These are phyloP conservation scores for Doris montereyensis DNA, from an alignment of 2,888 invertebrate species.

Conservation along the genomic window DNA sequence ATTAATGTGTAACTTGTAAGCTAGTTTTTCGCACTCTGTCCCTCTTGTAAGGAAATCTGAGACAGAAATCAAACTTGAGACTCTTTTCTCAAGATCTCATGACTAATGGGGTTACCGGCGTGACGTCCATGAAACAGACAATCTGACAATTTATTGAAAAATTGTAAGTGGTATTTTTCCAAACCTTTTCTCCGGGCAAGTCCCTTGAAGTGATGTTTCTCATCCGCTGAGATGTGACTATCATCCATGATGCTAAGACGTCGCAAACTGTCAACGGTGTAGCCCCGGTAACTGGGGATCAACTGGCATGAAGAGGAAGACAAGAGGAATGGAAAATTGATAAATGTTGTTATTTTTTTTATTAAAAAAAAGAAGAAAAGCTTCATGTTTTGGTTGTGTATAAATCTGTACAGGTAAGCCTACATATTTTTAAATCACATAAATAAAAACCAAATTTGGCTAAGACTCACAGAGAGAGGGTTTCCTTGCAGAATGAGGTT, in stretches of 20 bases:
- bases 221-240: conserved; percentile 70
- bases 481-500: conserved; percentile 70
- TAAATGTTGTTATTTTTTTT: not conserved
- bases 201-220: conserved; percentile 68
- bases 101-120: no score
- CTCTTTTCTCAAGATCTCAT: no score
- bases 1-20: no score
- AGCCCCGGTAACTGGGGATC: conserved; percentile 71
- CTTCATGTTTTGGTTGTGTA: not conserved
- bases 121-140: no score
- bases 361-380: not conserved
- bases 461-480: conserved; percentile 66
- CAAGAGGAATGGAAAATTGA: no score
- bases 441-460: not conserved
- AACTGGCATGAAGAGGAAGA: no score
- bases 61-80: no score
- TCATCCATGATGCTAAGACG: conserved; percentile 69
- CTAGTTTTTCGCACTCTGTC: no score
- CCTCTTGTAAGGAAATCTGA: no score
- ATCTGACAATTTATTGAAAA: no score
- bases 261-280: conserved; percentile 67
- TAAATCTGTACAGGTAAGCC: not conserved
- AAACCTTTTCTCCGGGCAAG: conserved; percentile 68
- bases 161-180: no score
- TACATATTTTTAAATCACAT: no score